Evolutionary conservation across 2,888 invertebrate species (phyloP).

Genomic region (Xanthorhoe designata): DNA sequence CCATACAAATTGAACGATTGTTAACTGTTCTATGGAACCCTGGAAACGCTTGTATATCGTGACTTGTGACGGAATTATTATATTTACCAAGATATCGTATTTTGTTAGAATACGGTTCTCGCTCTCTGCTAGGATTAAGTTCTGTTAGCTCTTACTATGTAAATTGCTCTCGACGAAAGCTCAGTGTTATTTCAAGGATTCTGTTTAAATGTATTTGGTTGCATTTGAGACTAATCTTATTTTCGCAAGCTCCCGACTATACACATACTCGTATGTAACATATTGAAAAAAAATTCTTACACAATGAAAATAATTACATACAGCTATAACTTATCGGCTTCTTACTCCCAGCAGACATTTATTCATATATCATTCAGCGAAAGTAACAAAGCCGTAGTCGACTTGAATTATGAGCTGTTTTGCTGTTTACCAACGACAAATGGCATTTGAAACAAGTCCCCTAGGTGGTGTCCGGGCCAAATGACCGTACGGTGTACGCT

Average conservation of each 20-base stretch:
- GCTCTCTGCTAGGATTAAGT: constrained; percentile 38
- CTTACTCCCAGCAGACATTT: constrained; percentile 46
- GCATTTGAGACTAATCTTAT: neutral
- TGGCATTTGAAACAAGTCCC: constrained; percentile 71
- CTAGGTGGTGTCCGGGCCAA: constrained; percentile 65
- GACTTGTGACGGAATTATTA: constrained; percentile 77
- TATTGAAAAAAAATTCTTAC: constrained; percentile 25
- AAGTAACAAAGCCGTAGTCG: constrained; percentile 66
- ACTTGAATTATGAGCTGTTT: constrained; percentile 72
- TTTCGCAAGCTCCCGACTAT: constrained; percentile 2
- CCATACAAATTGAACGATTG: constrained; percentile 84
- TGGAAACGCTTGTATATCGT: constrained; percentile 72
- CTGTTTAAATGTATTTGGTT: constrained; percentile 18
- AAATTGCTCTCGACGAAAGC: constrained; percentile 24
- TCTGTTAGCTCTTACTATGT: constrained; percentile 27
- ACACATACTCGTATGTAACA: constrained; percentile 8
- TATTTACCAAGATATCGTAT: constrained; percentile 69
- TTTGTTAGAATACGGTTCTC: constrained; percentile 58
- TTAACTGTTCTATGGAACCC: constrained; percentile 70
- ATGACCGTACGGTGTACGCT: constrained; percentile 59
- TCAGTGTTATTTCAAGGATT: constrained; percentile 16
- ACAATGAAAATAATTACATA: constrained; percentile 56
- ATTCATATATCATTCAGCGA: constrained; percentile 64
- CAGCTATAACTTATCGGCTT: constrained; percentile 57
- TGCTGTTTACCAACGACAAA: constrained; percentile 73